Evolutionary conservation across 2,797 vertebrate species (phyloP).

Genomic region (Scyliorhinus canicula): DNA sequence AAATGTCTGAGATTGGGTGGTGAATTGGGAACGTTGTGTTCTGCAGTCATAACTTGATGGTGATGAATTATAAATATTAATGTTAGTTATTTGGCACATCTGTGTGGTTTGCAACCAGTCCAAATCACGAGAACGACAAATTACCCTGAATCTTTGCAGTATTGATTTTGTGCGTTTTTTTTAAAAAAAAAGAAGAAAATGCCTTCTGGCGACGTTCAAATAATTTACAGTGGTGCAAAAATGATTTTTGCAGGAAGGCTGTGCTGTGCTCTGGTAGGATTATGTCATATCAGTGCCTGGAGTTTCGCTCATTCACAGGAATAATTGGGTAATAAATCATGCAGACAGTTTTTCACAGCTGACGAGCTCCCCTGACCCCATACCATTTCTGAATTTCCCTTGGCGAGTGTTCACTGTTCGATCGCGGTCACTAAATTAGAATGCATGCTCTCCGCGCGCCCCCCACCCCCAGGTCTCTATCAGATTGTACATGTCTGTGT

Average conservation of each 20-base stretch:
- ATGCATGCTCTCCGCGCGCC: too few species aligned
- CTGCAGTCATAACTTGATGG: background rate
- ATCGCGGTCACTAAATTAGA: background rate
- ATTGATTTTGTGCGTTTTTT: background rate
- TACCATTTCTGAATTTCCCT: background rate
- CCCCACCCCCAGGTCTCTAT: background rate
- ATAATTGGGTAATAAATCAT: slow-evolving; percentile 29
- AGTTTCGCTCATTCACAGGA: slow-evolving; percentile 4
- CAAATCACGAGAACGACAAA: background rate
- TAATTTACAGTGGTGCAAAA: background rate
- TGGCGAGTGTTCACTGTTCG: background rate
- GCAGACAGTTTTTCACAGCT: background rate
- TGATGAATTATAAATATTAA: background rate
- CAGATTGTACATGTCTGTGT: background rate
- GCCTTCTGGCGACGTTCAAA: background rate
- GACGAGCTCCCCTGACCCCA: background rate
- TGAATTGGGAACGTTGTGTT: background rate
- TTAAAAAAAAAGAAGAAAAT: background rate
- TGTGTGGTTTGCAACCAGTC: background rate
- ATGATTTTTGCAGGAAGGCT: background rate
- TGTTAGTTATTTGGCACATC: background rate
- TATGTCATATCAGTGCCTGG: slow-evolving; percentile 16
- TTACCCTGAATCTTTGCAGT: background rate
- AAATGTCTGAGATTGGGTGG: background rate
- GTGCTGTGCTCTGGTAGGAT: background rate